Conservation (phyloP, 1,140 invertebrate species). For the Aethina tumida region DNA sequence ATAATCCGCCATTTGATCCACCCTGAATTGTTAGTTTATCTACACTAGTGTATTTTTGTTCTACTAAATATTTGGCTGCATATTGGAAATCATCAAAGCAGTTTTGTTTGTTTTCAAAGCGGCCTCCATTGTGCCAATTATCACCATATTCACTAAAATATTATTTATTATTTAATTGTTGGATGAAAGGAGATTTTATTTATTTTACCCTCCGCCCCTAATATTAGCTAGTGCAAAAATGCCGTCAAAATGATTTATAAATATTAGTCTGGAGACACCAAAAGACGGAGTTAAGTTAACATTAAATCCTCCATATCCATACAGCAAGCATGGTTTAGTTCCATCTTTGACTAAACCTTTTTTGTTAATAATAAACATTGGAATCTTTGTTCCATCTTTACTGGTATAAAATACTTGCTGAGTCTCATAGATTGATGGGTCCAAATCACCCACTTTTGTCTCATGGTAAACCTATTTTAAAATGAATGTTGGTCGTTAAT, state of each 20-base stretch:
- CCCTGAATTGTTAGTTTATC: conserved; percentile 82
- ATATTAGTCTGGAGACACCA: conserved; percentile 72
- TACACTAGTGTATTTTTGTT: conserved; percentile 68
- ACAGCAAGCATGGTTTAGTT: conserved; percentile 70
- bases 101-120: conserved; percentile 92
- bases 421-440: conserved; percentile 69
- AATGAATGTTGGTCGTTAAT: conserved; percentile 25
- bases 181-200: neutral
- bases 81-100: conserved; percentile 94
- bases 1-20: conserved; percentile 91
- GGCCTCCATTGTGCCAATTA: conserved; percentile 90
- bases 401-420: conserved; percentile 90
- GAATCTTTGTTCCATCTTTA: conserved; percentile 92
- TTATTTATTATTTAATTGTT: neutral
- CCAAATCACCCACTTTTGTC: conserved; percentile 76
- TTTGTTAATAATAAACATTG: conserved; percentile 85
- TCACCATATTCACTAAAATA: conserved; percentile 82
- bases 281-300: conserved; percentile 81
- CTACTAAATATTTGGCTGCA: conserved; percentile 84
- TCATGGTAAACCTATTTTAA: conserved; percentile 78
- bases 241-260: conserved; percentile 84
- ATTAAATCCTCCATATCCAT: conserved; percentile 98
- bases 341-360: conserved; percentile 51
- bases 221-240: conserved; percentile 89
- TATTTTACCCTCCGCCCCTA: conserved; percentile 79